phyloP scores from a whole-genome alignment of 1,140 invertebrate species.

The Caenorhabditis inopinata region DNA sequence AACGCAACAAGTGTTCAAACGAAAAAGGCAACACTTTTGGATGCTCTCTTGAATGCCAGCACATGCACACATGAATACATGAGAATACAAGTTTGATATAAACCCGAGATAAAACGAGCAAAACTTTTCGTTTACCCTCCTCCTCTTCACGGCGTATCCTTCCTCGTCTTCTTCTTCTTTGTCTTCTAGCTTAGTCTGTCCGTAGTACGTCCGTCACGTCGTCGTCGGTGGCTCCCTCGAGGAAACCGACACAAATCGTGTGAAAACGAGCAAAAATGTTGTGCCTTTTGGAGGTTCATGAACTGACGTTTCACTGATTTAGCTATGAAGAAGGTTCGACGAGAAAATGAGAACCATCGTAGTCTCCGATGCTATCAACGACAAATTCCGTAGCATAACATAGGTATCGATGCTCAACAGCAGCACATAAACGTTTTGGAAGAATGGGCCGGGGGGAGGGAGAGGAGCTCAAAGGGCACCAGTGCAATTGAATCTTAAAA shows the following conservation, averaged over 20 bases:
- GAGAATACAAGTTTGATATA: background rate
- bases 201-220: slow-evolving; percentile 21
- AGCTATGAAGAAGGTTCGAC: no score
- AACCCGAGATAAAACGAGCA: slow-evolving; percentile 9
- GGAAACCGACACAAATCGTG: slow-evolving; percentile 22
- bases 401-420: no score
- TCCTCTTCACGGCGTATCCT: no score
- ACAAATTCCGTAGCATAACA: no score
- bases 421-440: no score
- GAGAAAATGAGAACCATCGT: no score
- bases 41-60: background rate
- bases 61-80: background rate
- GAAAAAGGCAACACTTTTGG: background rate
- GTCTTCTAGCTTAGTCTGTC: background rate
- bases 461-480: no score
- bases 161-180: slow-evolving; percentile 5
- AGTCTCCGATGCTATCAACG: no score
- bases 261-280: background rate
- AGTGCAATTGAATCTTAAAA: no score
- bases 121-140: background rate
- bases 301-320: background rate
- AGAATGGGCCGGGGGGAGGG: no score
- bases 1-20: slow-evolving; percentile 4
- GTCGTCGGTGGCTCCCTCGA: background rate
- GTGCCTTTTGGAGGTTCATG: background rate